A percentile compares a stretch with the other conserved stretches of the same genome.
These are phyloP conservation scores for Nemoura dubitans DNA, from an alignment of 2,888 invertebrate species.

Conservation along the genomic window DNA sequence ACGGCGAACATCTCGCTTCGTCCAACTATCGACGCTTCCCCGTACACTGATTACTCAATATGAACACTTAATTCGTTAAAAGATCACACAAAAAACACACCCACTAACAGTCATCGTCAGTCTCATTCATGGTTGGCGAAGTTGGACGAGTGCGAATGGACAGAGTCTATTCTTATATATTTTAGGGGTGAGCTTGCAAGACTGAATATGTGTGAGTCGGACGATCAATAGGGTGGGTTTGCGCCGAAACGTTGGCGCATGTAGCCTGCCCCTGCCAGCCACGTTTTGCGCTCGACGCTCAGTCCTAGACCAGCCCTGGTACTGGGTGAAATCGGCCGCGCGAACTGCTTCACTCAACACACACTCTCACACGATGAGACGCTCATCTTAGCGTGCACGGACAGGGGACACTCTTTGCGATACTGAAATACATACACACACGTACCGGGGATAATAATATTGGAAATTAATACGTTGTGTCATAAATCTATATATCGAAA, in stretches of 20 bases:
- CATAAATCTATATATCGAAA: neutral
- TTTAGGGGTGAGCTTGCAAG: conserved; percentile 23
- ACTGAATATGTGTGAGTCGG: neutral
- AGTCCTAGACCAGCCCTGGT: conserved; percentile 40
- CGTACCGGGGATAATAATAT: neutral
- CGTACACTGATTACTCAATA: neutral
- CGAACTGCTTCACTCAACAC: neutral
- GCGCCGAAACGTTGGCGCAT: conserved; percentile 43
- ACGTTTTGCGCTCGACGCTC: conserved; percentile 41
- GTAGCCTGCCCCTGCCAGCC: conserved; percentile 44
- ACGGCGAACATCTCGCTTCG: neutral
- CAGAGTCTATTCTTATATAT: conserved; percentile 31
- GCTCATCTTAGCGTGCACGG: neutral
- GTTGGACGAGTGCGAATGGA: conserved; percentile 8
- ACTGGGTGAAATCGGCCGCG: neutral
- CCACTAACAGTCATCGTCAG: neutral
- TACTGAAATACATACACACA: neutral
- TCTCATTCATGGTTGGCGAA: neutral
- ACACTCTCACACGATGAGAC: neutral
- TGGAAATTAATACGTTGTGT: neutral
- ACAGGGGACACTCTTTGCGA: neutral
- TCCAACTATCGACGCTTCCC: neutral
- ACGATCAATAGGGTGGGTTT: conserved; percentile 46
- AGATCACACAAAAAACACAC: neutral
- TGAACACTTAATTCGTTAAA: neutral